Percentiles rank a stretch among this genome's conserved stretches.
Conservation (phyloP, 2,113 vertebrate genomes). For the Okapia johnstoni region DNA sequence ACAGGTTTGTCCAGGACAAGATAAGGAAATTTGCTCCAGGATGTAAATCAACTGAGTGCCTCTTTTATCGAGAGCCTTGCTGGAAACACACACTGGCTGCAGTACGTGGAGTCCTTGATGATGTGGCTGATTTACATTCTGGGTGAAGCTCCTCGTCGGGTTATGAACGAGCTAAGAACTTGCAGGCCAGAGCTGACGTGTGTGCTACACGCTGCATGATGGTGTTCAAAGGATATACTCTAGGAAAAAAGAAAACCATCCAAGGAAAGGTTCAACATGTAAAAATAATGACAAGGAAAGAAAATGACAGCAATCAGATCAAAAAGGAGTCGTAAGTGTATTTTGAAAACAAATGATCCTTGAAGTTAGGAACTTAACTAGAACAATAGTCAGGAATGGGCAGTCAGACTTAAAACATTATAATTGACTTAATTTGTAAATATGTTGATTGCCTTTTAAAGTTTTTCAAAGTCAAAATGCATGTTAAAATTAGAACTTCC, state of each 20-base stretch:
- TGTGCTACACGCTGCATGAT: too few species aligned
- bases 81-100: accelerated
- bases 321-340: not conserved
- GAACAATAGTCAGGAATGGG: not conserved
- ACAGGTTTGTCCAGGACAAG: accelerated
- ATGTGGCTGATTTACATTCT: not conserved
- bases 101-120: not conserved
- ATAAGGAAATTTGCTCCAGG: not conserved
- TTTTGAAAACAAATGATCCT: not conserved
- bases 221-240: not conserved
- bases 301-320: not conserved
- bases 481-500: not conserved
- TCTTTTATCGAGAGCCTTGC: accelerated
- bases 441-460: not conserved
- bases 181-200: not conserved
- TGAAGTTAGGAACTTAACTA: not conserved
- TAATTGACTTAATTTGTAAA: not conserved
- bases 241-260: too few species aligned
- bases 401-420: not conserved
- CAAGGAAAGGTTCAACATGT: not conserved
- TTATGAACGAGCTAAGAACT: too few species aligned
- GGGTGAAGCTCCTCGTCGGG: not conserved
- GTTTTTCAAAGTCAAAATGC: not conserved
- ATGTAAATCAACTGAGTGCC: accelerated
- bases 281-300: not conserved